Percentiles rank a stretch among this genome's conserved stretches.
Evolutionary conservation across 1,140 invertebrate genomes (phyloP).

Genomic region (Chironomus tepperi): DNA sequence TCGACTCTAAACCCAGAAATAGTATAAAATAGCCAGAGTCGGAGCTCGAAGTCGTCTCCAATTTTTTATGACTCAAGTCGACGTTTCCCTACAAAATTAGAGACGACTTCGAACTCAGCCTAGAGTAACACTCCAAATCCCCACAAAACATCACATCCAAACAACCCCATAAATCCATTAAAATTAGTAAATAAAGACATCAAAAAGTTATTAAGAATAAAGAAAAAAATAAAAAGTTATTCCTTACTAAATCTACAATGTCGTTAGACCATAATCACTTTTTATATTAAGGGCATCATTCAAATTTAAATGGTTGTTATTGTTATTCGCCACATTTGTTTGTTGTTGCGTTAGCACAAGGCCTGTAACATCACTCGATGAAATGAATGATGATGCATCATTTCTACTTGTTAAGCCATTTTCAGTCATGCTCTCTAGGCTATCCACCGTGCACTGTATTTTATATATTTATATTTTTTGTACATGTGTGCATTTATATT

Average conservation of each 20-base stretch:
- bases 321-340: slow-evolving; percentile 17
- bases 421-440: slow-evolving; percentile 38
- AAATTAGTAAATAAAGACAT: too few species aligned
- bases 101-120: too few species aligned
- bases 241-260: slow-evolving; percentile 47
- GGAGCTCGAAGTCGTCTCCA: too few species aligned
- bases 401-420: slow-evolving; percentile 31
- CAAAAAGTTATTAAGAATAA: not conserved
- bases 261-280: slow-evolving; percentile 63
- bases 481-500: too few species aligned
- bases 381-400: slow-evolving; percentile 31
- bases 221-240: slow-evolving; percentile 4
- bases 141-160: too few species aligned
- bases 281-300: slow-evolving; percentile 46
- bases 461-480: not conserved
- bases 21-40: too few species aligned
- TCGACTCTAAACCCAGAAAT: too few species aligned
- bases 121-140: too few species aligned
- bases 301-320: slow-evolving; percentile 27
- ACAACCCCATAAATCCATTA: too few species aligned
- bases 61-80: too few species aligned
- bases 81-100: too few species aligned
- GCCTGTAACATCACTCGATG: slow-evolving; percentile 19
- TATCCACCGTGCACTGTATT: slow-evolving; percentile 36
- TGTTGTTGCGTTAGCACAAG: slow-evolving; percentile 3